Percentiles rank a stretch among this genome's conserved stretches.
Evolutionary conservation across 1,140 invertebrate genomes (phyloP).

Genomic region (Drosophila truncata): DNA sequence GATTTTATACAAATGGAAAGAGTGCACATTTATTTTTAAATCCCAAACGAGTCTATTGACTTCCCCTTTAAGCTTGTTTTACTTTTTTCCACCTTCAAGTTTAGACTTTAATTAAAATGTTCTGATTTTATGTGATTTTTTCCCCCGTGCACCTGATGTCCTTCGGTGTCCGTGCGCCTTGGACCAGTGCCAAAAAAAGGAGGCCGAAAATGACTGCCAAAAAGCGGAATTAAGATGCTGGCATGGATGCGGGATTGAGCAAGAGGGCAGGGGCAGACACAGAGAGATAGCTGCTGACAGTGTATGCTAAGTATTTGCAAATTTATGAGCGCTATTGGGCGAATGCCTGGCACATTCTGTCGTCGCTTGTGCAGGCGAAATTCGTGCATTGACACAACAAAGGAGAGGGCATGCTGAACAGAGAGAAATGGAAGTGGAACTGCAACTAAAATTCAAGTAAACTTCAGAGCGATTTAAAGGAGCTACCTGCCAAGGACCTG

Average conservation of each 20-base stretch:
- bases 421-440: slow-evolving; percentile 15
- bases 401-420: slow-evolving; percentile 22
- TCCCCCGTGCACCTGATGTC: slow-evolving; percentile 22
- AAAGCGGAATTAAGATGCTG: slow-evolving; percentile 62
- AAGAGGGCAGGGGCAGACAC: neutral
- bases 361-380: slow-evolving; percentile 18
- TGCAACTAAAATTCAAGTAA: slow-evolving; percentile 8
- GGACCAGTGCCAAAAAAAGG: slow-evolving; percentile 37
- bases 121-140: slow-evolving; percentile 1
- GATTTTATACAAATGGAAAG: neutral
- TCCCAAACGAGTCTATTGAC: neutral
- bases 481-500: slow-evolving; percentile 40
- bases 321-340: slow-evolving; percentile 64
- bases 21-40: neutral
- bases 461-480: slow-evolving; percentile 1
- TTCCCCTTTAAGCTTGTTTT: neutral
- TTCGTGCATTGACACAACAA: slow-evolving; percentile 38
- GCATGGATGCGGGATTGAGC: neutral
- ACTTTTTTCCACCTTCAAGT: neutral
- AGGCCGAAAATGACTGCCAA: slow-evolving; percentile 42
- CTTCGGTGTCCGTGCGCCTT: slow-evolving; percentile 20
- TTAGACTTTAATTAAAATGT: neutral
- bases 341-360: slow-evolving; percentile 45
- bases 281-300: slow-evolving; percentile 43
- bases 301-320: slow-evolving; percentile 68